Percentiles rank a stretch among this genome's conserved stretches.
These are phyloP conservation scores for Lepidocyrtoides sp. DNA, from an alignment of 2,888 invertebrate species.

Conservation along the genomic window DNA sequence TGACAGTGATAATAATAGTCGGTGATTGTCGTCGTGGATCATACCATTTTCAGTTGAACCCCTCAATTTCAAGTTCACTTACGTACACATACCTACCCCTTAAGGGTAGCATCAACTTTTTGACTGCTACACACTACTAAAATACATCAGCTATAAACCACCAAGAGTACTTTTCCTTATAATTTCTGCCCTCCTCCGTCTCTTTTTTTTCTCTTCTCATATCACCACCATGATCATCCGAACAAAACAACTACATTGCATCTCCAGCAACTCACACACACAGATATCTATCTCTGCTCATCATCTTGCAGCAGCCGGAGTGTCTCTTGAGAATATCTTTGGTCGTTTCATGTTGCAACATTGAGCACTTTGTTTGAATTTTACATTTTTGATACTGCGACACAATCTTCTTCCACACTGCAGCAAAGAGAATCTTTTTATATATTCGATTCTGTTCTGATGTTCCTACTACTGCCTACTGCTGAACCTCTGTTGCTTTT, in stretches of 20 bases:
- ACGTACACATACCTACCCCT: too few relatives aligned
- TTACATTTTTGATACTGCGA: constrained; percentile 65
- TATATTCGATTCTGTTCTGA: background rate
- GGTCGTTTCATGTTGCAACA: constrained; percentile 70
- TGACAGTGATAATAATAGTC: constrained; percentile 62
- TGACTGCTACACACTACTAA: constrained; percentile 30
- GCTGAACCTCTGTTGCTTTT: constrained; percentile 35
- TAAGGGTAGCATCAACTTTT: constrained; percentile 61
- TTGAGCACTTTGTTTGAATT: constrained; percentile 23
- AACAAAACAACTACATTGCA: constrained; percentile 1
- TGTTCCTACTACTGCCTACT: background rate
- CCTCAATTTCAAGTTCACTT: constrained; percentile 21
- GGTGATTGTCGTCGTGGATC: constrained; percentile 2
- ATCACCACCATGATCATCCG: constrained; percentile 10
- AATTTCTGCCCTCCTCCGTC: constrained; percentile 26
- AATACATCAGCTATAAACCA: constrained; percentile 35
- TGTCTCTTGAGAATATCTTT: constrained; percentile 77
- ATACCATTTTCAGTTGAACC: constrained; percentile 28
- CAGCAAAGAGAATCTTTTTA: constrained; percentile 3
- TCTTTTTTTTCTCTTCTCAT: background rate
- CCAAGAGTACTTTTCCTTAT: constrained; percentile 23
- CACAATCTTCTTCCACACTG: background rate
- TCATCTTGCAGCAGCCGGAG: constrained; percentile 77
- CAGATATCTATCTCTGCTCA: constrained; percentile 68
- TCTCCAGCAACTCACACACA: constrained; percentile 31